Percentiles rank a stretch among this genome's conserved stretches.
Evolutionary conservation across 2,888 invertebrate species (phyloP).

Genomic region (Zaprionus lineosus): DNA sequence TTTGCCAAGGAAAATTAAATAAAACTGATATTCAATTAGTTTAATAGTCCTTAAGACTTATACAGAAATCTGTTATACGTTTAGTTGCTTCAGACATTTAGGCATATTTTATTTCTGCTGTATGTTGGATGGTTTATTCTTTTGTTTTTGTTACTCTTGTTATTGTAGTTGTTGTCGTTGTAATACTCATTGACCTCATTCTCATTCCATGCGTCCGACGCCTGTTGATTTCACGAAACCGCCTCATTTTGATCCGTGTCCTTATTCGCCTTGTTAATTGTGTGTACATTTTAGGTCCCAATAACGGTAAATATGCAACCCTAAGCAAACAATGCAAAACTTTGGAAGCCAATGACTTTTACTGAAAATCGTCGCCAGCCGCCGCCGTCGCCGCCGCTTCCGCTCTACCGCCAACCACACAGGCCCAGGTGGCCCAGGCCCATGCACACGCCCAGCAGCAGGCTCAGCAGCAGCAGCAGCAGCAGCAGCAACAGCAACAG

Average conservation of each 20-base stretch:
- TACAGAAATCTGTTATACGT: too few species aligned
- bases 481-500: conserved; percentile 63
- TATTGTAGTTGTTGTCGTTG: background rate
- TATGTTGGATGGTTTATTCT: too few species aligned
- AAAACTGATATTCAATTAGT: too few species aligned
- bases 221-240: conserved; percentile 20
- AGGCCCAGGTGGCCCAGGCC: conserved; percentile 67
- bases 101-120: background rate
- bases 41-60: too few species aligned
- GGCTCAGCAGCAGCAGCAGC: conserved; percentile 57
- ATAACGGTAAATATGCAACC: conserved; percentile 96
- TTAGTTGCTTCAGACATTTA: too few species aligned
- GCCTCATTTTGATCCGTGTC: conserved; percentile 52
- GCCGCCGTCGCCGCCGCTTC: conserved; percentile 81
- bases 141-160: background rate
- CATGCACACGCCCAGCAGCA: conserved; percentile 51
- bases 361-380: conserved; percentile 90
- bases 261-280: conserved; percentile 71
- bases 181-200: conserved; percentile 20
- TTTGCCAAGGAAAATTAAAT: too few species aligned
- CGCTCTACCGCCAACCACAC: conserved; percentile 78
- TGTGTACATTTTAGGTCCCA: conserved; percentile 84
- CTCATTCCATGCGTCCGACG: conserved; percentile 50
- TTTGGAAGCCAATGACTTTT: conserved; percentile 95
- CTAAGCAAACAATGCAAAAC: conserved; percentile 98